Evolutionary conservation across 2,113 vertebrate genomes (phyloP), one percentile per base, ranked within the genome.

Genomic region (Mormoops blainvillei): DNA sequence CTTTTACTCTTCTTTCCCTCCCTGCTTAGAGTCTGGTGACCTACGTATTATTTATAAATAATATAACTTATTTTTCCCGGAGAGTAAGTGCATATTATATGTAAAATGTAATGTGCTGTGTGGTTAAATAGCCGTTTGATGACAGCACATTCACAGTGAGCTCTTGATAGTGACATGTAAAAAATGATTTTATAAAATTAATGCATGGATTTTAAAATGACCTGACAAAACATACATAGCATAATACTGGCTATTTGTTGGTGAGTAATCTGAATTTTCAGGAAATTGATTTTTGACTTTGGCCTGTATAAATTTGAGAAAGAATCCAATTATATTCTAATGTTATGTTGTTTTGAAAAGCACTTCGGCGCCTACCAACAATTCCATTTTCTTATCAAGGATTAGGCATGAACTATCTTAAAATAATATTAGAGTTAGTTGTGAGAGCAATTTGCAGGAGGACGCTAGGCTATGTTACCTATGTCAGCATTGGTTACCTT

Each of bases 321-420:
- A 87, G 77, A 95, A 91, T 93, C 95, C 83, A 97, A 94, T 96
- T 31, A 88, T 41, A 96, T 56, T 78, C 33, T 92, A 18, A 70
- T 76, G 28, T 61, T 78, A 67, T 78, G 22, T 52, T 81, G 77
- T 93, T 91, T 91, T 48, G 68, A 96, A 96, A 93, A 98, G 95
- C 70, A 41, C 96, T 98, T 97, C 96, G 98, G 98, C 96, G 98
- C 97, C 97, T 93, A 81, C 78, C 94, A 90, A 94, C 87, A 16
- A 20, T 97, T 97, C 80, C 78, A 93, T 94, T 97, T 63, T 26
- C 63, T 97, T 93, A 94, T 70, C 95, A 96, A 97, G 93, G 83
- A 91, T 96, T 97, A 97, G 91, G 94, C 94, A 97, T 95, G n/a
- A 93, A 92, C 77, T n/a, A 76, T 90, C 73, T 95, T 87, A 68